These are phyloP conservation scores for Drosophila paulistorum DNA, from an alignment of 1,140 invertebrate species.

Conservation along the genomic window DNA sequence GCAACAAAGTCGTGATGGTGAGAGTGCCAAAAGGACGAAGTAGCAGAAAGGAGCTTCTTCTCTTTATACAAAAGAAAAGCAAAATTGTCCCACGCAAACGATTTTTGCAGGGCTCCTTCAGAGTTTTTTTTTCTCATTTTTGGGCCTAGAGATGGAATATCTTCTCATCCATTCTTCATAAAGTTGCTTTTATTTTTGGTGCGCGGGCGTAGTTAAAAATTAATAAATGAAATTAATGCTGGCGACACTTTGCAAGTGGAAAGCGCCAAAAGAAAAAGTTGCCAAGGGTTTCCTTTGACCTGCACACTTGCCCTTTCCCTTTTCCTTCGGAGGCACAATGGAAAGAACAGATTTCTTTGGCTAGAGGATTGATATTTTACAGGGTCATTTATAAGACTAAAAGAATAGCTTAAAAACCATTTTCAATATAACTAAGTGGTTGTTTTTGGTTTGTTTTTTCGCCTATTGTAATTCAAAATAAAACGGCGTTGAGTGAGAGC, in stretches of 20 bases:
- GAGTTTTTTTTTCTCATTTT: not conserved
- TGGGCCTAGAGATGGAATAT: constrained; percentile 32
- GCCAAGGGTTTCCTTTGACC: constrained; percentile 75
- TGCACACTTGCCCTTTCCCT: not conserved
- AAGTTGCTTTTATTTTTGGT: constrained; percentile 77
- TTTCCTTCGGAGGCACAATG: constrained; percentile 6
- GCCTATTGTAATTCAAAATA: too few relatives aligned
- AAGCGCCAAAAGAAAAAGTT: constrained; percentile 57
- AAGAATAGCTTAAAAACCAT: too few relatives aligned
- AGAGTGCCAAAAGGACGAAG: not conserved
- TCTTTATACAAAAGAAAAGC: constrained; percentile 60
- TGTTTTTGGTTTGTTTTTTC: too few relatives aligned
- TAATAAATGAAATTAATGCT: constrained; percentile 82
- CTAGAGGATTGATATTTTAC: too few relatives aligned
- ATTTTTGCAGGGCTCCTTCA: constrained; percentile 37
- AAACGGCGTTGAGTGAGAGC: too few relatives aligned
- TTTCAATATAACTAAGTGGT: too few relatives aligned
- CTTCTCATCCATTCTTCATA: constrained; percentile 51
- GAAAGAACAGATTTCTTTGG: too few relatives aligned
- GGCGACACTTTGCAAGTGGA: constrained; percentile 71
- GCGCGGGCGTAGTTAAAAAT: constrained; percentile 80
- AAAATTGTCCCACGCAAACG: constrained; percentile 62
- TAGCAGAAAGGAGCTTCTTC: not conserved
- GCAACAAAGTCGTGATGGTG: constrained; percentile 38
- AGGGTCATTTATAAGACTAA: too few relatives aligned